Base-by-base conservation (phyloP, 2,888 invertebrate genomes). In the Melanotus villosus region DNA sequence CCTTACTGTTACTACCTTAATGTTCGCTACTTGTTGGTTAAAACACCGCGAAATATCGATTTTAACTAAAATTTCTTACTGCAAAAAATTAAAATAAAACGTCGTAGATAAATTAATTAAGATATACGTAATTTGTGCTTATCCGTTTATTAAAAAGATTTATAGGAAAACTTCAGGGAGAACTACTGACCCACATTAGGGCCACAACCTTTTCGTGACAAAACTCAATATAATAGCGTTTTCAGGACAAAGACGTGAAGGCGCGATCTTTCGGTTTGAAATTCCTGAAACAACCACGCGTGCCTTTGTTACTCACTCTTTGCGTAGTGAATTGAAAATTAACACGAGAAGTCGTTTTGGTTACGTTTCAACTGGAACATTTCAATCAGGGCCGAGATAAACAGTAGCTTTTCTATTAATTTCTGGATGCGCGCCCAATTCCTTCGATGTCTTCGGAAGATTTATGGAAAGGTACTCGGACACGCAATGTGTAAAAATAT, bases 141-240 rank as follows among this genome's bases (percentile, higher is more conserved):
- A n/a, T n/a, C n/a, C n/a, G n/a, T n/a, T n/a, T n/a, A n/a, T n/a
- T n/a, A n/a, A n/a, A n/a, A n/a, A n/a, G n/a, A n/a, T n/a, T n/a
- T n/a, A n/a, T n/a, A n/a, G n/a, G n/a, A n/a, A n/a, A n/a, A 47
- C 47, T 23, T 26, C 4, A 23, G 19, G 19, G 12, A 47, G 10
- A 9, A 21, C 56, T 7, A 56, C 10, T 56, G 68, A 64, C 68
- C 64, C 58, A 68, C 10, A 58, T 59, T 43, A 54, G 52, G 57
- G 64, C 68, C 47, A 50, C 52, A 58, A 65, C 58, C 64, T 34
- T 68, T 65, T 36, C 68, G 68, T 68, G 68, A 50, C 43, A 12
- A 38, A 26, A 12, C 58, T 43, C 36, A 57, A 68, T 68, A 58
- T 62, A 32, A 58, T 56, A 32, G 19, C 23, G 52, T 32, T 47